phyloP scores from a whole-genome alignment of 2,797 vertebrate species.

The Calcarius lapponicus region DNA sequence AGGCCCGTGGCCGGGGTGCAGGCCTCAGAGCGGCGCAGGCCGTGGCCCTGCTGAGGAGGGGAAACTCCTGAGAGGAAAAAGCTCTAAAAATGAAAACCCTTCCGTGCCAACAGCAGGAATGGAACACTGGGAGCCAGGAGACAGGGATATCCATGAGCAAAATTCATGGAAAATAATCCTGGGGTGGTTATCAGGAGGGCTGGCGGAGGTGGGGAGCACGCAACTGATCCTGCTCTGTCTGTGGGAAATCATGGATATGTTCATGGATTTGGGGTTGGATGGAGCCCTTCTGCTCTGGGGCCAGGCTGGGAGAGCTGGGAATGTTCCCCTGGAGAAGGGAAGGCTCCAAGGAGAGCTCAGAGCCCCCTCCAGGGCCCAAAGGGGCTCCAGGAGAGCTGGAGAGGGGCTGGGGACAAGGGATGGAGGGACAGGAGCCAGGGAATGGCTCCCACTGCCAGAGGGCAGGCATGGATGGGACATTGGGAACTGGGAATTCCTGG shows the following conservation, averaged over 20 bases:
- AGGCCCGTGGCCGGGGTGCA: not conserved
- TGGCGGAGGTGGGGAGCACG: accelerated
- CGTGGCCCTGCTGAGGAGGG: not conserved
- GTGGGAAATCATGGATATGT: accelerated
- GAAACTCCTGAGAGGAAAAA: not conserved
- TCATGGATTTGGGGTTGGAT: not conserved
- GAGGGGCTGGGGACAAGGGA: not conserved
- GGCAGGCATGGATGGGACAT: too few species aligned
- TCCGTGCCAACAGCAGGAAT: not conserved
- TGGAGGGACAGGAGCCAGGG: not conserved
- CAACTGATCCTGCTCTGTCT: not conserved
- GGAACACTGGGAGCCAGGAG: not conserved
- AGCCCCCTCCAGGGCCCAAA: not conserved
- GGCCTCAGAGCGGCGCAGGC: not conserved
- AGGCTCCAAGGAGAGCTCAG: not conserved
- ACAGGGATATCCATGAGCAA: accelerated
- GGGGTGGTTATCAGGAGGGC: not conserved
- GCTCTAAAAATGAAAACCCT: not conserved
- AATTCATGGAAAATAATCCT: not conserved
- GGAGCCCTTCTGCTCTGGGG: not conserved
- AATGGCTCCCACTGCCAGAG: too few species aligned
- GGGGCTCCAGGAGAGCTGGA: not conserved
- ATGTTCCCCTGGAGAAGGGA: not conserved
- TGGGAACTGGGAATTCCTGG: too few species aligned
- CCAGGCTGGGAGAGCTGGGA: not conserved